phyloP scores from a whole-genome alignment of 1,140 invertebrate genomes.

The Polypedilum pembai region DNA sequence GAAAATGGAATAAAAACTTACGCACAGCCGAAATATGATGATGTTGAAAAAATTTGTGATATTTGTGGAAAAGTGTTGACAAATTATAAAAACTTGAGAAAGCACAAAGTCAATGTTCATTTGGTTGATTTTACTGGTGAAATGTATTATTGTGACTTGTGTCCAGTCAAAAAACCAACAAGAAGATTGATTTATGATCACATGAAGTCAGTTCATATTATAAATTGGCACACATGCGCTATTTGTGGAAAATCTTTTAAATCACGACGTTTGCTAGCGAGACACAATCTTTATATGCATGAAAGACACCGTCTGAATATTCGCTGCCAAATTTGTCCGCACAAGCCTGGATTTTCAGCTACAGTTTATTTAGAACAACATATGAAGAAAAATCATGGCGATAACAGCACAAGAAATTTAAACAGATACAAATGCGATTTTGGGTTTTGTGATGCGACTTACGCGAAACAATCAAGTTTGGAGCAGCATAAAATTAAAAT shows the following conservation, averaged over 20 bases:
- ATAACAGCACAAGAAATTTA: background rate
- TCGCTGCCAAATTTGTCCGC: background rate
- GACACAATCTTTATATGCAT: background rate
- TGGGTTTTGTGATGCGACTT: background rate
- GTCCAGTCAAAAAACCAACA: background rate
- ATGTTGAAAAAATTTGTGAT: background rate
- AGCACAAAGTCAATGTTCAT: background rate
- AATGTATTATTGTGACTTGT: background rate
- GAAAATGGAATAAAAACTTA: background rate
- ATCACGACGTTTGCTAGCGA: background rate
- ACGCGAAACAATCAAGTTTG: background rate
- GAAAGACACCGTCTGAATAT: background rate
- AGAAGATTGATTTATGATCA: background rate
- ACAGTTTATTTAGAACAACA: constrained; percentile 2
- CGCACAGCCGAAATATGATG: background rate
- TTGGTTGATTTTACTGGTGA: background rate
- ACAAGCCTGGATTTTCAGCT: background rate
- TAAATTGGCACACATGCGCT: background rate
- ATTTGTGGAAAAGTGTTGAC: background rate
- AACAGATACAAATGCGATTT: background rate
- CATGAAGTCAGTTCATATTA: background rate
- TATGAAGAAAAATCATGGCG: background rate
- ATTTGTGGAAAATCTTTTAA: background rate
- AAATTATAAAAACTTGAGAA: background rate
- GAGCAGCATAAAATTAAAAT: constrained; percentile 2